Conservation (phyloP, 2,797 vertebrate genomes). For the Manis javanica region DNA sequence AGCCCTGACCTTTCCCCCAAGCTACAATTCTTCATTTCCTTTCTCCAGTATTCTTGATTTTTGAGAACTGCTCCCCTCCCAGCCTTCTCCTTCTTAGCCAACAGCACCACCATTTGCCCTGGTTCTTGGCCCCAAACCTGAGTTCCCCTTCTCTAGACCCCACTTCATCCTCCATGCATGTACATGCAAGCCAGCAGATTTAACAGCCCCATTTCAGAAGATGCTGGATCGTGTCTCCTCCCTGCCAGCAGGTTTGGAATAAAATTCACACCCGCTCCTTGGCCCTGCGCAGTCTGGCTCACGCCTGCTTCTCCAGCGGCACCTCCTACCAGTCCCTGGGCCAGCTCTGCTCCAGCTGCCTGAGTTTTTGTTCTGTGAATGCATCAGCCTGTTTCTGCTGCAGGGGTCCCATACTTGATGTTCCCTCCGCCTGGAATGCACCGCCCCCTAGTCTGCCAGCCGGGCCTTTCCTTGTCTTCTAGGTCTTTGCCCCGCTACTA, state of each 20-base stretch:
- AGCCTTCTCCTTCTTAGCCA: background rate
- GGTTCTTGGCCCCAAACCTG: background rate
- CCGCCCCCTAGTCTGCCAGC: background rate
- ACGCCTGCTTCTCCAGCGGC: background rate
- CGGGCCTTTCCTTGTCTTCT: background rate
- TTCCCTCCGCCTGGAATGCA: background rate
- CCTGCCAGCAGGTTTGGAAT: background rate
- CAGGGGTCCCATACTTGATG: background rate
- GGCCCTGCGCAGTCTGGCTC: fast-evolving
- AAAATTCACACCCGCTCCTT: background rate
- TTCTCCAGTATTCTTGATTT: background rate
- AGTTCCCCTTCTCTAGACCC: background rate
- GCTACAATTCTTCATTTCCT: background rate
- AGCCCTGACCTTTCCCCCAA: background rate
- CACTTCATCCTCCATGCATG: background rate
- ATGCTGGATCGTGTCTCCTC: background rate
- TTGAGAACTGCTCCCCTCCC: background rate
- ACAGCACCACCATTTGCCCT: fast-evolving
- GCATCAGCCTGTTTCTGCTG: too few relatives aligned
- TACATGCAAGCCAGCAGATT: background rate
- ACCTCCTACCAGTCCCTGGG: background rate
- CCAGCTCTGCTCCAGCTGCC: background rate
- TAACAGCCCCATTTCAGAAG: background rate
- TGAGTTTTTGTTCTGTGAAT: background rate
- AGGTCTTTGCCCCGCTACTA: background rate